A percentile compares a stretch with the other conserved stretches of the same genome.
Conservation (phyloP, 1,140 invertebrate genomes). For the Sipha flava region DNA sequence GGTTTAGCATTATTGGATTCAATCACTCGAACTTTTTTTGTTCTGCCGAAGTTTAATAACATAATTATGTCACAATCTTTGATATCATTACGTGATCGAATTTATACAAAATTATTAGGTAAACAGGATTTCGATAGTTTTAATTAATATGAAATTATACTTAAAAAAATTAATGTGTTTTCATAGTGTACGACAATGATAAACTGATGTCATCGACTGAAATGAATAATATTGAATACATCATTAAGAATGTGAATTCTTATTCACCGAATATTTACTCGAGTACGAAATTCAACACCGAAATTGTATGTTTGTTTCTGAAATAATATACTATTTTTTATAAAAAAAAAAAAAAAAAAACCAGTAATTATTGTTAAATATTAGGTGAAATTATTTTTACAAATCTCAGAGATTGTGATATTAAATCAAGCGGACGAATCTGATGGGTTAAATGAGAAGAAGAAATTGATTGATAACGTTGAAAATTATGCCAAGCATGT, state of each 20-base stretch:
- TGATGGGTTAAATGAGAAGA: background rate
- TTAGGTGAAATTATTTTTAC: slow-evolving; percentile 10
- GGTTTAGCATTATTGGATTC: slow-evolving; percentile 1
- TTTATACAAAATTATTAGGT: slow-evolving; percentile 11
- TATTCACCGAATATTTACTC: background rate
- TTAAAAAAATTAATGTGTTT: background rate
- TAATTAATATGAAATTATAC: background rate
- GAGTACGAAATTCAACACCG: background rate
- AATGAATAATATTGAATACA: background rate
- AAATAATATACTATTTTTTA: background rate
- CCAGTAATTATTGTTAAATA: background rate
- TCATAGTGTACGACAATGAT: background rate
- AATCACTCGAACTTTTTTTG: background rate
- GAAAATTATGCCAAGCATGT: background rate
- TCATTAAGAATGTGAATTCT: background rate
- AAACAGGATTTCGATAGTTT: background rate
- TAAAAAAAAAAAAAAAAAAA: too few relatives aligned
- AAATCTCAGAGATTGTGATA: background rate
- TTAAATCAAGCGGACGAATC: background rate
- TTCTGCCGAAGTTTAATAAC: background rate
- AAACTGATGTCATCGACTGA: background rate
- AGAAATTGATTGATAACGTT: background rate
- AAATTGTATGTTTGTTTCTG: background rate
- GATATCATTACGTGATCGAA: background rate
- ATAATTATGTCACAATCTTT: background rate